Base-by-base conservation (phyloP, 1,140 invertebrate species). In the Drosophila equinoxialis region DNA sequence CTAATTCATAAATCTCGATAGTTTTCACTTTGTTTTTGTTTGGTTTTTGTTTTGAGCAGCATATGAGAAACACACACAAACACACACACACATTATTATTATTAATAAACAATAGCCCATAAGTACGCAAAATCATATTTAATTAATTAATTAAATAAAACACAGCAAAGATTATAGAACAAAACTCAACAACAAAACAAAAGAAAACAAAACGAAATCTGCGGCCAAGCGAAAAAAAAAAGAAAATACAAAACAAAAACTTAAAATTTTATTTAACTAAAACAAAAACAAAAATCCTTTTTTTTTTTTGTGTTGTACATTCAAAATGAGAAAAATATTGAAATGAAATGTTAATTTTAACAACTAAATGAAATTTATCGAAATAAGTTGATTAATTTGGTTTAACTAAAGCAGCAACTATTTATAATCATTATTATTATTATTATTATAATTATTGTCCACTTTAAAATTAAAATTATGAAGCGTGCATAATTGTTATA, bases 81-180 rank as follows among this genome's bases (percentile, higher is more conserved):
- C 30, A 30, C 6, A 26, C 23, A 26, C 23, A 26, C 23, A 26
- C 6, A 30, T 30, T 30, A 79, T 86, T 86, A 86, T 87, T 68
- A 89, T 87, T 87, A 89, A 89, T 87, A 87, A 30, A 80, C 83
- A 87, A 87, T 87, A 87, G 83, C 83, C 83, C 83, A 87, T 87
- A 87, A 87, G 83, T 80, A 77, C 80, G 70, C 30, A 61, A 76
- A 72, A 87, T 42, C 69, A 69, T 77, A 74, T 80, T 81, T 75
- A 87, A 76, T 86, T 80, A 74, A 78, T 65, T 69, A 74, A 63
- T 45, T 48, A 48, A 65, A 65, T 26, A 65, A 35, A 39, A 45
- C 20, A 26, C 48, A 45, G 62, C 62, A 45, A 65, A 51, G 48
- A 51, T 23, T 51, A 77, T 41, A 78, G 23, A 30, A 59, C 39